Conservation (phyloP, 2,113 vertebrate species). For the Piliocolobus tephrosceles region DNA sequence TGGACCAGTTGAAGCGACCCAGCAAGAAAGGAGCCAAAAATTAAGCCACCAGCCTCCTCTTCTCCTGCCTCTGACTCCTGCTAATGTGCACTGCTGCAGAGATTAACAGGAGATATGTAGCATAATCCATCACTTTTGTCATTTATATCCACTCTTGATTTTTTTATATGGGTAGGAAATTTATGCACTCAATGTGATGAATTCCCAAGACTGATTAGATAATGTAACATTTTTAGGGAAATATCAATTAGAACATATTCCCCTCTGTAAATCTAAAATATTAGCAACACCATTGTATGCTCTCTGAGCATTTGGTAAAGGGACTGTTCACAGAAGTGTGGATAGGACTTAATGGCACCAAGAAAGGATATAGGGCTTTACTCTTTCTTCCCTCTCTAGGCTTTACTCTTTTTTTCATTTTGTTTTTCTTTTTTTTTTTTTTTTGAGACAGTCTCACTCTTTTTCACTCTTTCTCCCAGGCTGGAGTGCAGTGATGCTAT, state of each 20-base stretch:
- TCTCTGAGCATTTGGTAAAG: background rate
- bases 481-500: no score
- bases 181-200: background rate
- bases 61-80: background rate
- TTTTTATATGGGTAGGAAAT: background rate
- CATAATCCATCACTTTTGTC: background rate
- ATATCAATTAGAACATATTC: background rate
- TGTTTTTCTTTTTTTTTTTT: no score
- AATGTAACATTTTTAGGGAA: background rate
- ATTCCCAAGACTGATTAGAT: background rate
- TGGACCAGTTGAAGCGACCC: background rate
- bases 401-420: background rate
- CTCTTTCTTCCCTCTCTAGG: background rate
- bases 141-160: background rate
- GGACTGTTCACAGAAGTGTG: background rate
- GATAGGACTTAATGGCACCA: background rate
- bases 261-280: background rate
- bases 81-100: background rate
- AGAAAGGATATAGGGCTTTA: background rate
- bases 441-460: no score
- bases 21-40: background rate
- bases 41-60: background rate
- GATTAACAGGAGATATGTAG: background rate
- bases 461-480: no score
- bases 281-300: background rate